A percentile compares a stretch with the other conserved stretches of the same genome.
Conservation (phyloP, 2,888 invertebrate species). For the Megaustenia siamemsis region DNA sequence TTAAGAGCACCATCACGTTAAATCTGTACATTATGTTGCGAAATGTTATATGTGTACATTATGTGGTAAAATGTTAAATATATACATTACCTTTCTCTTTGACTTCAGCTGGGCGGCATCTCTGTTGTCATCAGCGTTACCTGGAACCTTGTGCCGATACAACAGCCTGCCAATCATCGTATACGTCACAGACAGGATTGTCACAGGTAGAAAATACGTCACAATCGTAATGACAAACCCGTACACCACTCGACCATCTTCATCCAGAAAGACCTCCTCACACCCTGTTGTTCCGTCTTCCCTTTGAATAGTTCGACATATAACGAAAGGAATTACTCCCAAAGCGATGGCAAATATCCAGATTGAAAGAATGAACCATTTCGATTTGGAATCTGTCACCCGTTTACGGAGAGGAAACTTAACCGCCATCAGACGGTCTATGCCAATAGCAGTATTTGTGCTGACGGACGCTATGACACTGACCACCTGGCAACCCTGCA, state of each 20-base stretch:
- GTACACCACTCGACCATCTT: constrained; percentile 63
- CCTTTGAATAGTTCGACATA: constrained; percentile 63
- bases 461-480: constrained; percentile 81
- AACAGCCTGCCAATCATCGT: constrained; percentile 80
- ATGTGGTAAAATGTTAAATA: background rate
- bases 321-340: constrained; percentile 79
- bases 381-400: constrained; percentile 79
- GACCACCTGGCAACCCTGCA: constrained; percentile 81
- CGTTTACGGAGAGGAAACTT: constrained; percentile 78
- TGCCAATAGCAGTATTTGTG: constrained; percentile 81
- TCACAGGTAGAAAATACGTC: constrained; percentile 80
- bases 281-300: constrained; percentile 57
- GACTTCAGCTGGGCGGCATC: constrained; percentile 80
- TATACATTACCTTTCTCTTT: constrained; percentile 79
- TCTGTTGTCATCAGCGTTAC: constrained; percentile 80
- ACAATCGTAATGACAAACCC: constrained; percentile 73
- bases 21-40: no score
- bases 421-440: constrained; percentile 80
- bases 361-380: constrained; percentile 79
- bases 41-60: no score
- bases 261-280: constrained; percentile 67
- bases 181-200: constrained; percentile 80
- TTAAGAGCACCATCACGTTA: no score
- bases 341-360: constrained; percentile 80
- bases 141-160: constrained; percentile 81